These are phyloP conservation scores for Syrphus vitripennis DNA, from an alignment of 2,888 invertebrate species.

Conservation along the genomic window DNA sequence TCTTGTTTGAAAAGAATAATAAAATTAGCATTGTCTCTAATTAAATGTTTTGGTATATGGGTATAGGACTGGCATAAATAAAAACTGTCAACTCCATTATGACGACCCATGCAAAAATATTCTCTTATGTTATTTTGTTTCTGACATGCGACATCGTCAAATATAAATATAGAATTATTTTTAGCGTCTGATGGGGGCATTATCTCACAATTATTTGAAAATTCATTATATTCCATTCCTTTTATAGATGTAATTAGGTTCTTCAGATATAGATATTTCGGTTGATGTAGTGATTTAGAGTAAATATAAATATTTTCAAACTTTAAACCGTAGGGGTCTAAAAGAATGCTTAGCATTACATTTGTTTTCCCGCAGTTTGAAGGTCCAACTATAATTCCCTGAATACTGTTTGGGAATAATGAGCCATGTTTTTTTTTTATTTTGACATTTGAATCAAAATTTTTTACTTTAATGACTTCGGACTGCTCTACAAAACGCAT, in stretches of 20 bases:
- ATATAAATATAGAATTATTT: conserved; percentile 76
- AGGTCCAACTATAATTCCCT: background rate
- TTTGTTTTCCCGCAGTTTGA: too few species aligned
- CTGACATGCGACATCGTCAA: conserved; percentile 77
- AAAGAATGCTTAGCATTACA: too few species aligned
- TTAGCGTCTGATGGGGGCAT: conserved; percentile 46
- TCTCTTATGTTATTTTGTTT: conserved; percentile 73
- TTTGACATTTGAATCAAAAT: background rate
- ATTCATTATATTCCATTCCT: conserved; percentile 36
- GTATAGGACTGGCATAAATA: conserved; percentile 39
- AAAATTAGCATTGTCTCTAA: conserved; percentile 76
- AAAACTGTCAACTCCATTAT: conserved; percentile 64
- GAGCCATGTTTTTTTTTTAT: conserved; percentile 67
- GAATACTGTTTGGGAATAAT: conserved; percentile 70
- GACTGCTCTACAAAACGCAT: background rate
- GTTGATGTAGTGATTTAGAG: background rate
- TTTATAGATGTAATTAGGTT: conserved; percentile 6
- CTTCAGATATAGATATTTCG: conserved; percentile 25
- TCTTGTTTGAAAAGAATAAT: conserved; percentile 77
- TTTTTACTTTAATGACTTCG: background rate
- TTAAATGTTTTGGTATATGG: conserved; percentile 76
- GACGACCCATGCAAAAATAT: too few species aligned
- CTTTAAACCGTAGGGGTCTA: too few species aligned
- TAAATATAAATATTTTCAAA: too few species aligned
- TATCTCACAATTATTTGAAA: conserved; percentile 32